Evolutionary conservation across 2,888 invertebrate genomes (phyloP).

Genomic region (Criorhina ranunculi): DNA sequence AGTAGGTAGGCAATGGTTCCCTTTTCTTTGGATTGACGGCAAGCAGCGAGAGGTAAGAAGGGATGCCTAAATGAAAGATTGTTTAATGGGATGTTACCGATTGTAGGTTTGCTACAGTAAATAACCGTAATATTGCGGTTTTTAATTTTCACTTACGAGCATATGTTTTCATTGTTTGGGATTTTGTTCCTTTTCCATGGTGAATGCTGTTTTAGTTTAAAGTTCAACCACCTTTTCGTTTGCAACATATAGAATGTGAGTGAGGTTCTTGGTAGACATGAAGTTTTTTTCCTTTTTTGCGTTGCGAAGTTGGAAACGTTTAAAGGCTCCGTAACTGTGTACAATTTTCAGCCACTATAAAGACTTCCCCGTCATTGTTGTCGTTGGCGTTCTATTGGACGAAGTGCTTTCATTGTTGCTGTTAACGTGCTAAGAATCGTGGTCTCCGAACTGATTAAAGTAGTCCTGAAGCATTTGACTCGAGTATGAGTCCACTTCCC

Average conservation of each 20-base stretch:
- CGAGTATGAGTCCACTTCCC: too few relatives aligned
- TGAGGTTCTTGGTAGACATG: not conserved
- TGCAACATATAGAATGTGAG: not conserved
- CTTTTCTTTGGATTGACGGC: constrained; percentile 4
- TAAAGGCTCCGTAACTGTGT: too few relatives aligned
- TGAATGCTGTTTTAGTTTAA: not conserved
- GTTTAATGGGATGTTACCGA: constrained; percentile 64
- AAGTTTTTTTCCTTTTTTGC: too few relatives aligned
- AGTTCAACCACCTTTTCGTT: constrained; percentile 42
- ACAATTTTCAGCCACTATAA: too few relatives aligned
- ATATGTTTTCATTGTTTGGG: constrained; percentile 54
- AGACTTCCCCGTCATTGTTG: too few relatives aligned
- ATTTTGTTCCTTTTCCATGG: constrained; percentile 1
- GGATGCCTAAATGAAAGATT: constrained; percentile 30
- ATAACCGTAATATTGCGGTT: constrained; percentile 76
- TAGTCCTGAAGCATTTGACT: too few relatives aligned
- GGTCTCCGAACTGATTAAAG: too few relatives aligned
- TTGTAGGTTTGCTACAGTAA: constrained; percentile 72
- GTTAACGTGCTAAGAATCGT: too few relatives aligned
- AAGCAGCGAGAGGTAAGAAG: constrained; percentile 30
- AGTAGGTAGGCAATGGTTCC: constrained; percentile 45
- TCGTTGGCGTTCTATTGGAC: too few relatives aligned
- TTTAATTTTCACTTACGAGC: constrained; percentile 66
- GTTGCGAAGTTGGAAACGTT: too few relatives aligned
- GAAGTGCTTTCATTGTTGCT: too few relatives aligned